Evolutionary conservation across 2,113 vertebrate genomes (phyloP), one percentile per base, ranked within the genome.

Genomic region (Pelmatolapia mariae): DNA sequence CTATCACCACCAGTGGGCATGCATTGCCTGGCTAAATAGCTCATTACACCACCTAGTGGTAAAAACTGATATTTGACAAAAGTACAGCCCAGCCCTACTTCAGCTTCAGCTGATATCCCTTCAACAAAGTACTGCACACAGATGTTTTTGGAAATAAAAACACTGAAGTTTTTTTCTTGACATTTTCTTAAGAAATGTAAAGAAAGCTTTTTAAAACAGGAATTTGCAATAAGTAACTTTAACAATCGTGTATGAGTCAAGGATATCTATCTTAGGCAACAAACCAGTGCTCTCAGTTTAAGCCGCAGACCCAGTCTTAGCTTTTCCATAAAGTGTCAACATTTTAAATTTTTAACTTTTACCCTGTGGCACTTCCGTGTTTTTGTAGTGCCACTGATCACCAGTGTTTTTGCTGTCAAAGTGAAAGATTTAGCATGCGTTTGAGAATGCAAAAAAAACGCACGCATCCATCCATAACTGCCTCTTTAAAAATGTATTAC

Each of bases 401-500:
- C 87, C 19, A n/a, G n/a, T 76, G 66, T 79, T 76, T 40, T 52
- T 56, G 7, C 56, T 45, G 36, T 56, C 33, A 7, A 12, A 24
- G 29, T 1, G 5, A 45, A 31, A 57, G 56, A 89, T 83, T 78
- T 24, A 19, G 54, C 45, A 31, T 73, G 53, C 26, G 26, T 88
- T 59, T 7, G 8, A 84, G 45, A 54, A 36, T 84, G 47, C 47
- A 52, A 86, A 79, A 66, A 63, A 78, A 26, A 54, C 54, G 29
- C 50, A 80, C 18, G 19, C n/a, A 53, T 5, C 10, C 66, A 43
- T 78, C 29, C 29, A 85, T 80, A 66, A 36, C 22, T 71, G 36
- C 13, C n/a, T 89, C n/a, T 90, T 88, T 73, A 85, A 86, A 90
- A 85, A 92, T 78, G 85, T 59, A 66, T 43, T 10, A 56, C 50